A percentile compares a stretch with the other conserved stretches of the same genome.
phyloP scores from a whole-genome alignment of 2,113 vertebrate genomes.

The Lamprotornis superbus region DNA sequence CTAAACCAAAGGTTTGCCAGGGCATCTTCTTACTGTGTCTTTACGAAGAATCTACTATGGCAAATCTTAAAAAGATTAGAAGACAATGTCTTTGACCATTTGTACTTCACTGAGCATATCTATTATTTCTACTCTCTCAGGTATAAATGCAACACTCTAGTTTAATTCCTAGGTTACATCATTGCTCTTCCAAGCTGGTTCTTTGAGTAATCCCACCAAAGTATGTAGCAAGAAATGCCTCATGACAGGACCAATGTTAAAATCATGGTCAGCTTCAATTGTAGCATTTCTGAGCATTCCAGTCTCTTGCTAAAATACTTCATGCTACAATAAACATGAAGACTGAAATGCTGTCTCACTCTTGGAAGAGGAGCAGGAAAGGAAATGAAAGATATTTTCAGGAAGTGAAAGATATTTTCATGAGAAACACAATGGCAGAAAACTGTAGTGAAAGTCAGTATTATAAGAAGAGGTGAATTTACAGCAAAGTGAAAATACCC shows the following conservation, averaged over 20 bases:
- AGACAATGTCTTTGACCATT: not conserved
- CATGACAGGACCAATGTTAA: not conserved
- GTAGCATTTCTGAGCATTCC: not conserved
- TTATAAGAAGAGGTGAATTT: not conserved
- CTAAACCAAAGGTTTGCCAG: not conserved
- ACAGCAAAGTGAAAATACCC: not conserved
- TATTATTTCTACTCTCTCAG: not conserved
- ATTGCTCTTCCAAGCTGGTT: not conserved
- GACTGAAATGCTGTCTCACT: not conserved
- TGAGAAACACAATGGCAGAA: not conserved
- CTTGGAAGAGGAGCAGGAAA: not conserved
- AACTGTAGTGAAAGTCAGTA: not conserved
- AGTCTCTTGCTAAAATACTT: not conserved
- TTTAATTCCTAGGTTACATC: not conserved
- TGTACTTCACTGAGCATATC: not conserved
- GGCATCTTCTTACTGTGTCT: not conserved
- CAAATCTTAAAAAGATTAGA: not conserved
- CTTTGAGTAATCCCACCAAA: not conserved
- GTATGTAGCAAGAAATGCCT: not conserved
- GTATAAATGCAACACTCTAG: accelerated
- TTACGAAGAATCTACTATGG: not conserved
- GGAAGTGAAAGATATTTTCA: not conserved
- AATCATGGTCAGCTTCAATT: not conserved
- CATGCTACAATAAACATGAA: not conserved
- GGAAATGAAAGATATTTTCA: not conserved